Evolutionary conservation across 1,140 invertebrate genomes (phyloP), one percentile per base, ranked within the genome.

Genomic region (Trichomalopsis sarcophagae): DNA sequence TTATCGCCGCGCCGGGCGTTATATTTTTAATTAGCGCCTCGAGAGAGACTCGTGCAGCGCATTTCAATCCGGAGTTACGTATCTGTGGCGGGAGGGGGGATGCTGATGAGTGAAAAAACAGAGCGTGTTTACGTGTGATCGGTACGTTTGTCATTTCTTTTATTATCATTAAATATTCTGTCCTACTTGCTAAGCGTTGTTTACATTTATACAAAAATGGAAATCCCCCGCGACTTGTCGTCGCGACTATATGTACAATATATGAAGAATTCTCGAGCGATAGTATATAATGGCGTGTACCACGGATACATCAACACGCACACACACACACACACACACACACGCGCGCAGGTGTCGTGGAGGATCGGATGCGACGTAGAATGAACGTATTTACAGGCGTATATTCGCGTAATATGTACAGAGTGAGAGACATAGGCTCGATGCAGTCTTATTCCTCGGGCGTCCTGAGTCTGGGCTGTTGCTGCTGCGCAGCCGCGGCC

Each of bases 141-240:
- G 21, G 47, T 62, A 62, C 21, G 55, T 62, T 62, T 62, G 55
- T 62, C 21, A 30, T 50, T 71, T 55, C 73, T 9, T 79, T 84
- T 44, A 44, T 84, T 79, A 68, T 90, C 89, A 89, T 91, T 91
- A 90, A 91, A 91, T 90, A 91, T 86, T 88, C 82, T 87, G 80
- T 88, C 76, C 84, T 89, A 87, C 76, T 87, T 47, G 27, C 81
- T 84, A 82, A 78, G 66, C 40, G 68, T 68, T 86, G 76, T 91
- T 90, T 91, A 91, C 90, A 92, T 92, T 92, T 92, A 90, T 92
- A 92, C 91, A 92, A 91, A 92, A 91, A 86, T 88, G 88, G 87
- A 87, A 77, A 85, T 75, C 81, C 79, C 47, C 68, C 68, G 47
- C 68, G 50, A 50, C 75, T 82, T 86, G 14, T 33, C 50, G 69